Base-by-base conservation (phyloP, 2,113 vertebrate genomes). In the Aphyosemion australe region DNA sequence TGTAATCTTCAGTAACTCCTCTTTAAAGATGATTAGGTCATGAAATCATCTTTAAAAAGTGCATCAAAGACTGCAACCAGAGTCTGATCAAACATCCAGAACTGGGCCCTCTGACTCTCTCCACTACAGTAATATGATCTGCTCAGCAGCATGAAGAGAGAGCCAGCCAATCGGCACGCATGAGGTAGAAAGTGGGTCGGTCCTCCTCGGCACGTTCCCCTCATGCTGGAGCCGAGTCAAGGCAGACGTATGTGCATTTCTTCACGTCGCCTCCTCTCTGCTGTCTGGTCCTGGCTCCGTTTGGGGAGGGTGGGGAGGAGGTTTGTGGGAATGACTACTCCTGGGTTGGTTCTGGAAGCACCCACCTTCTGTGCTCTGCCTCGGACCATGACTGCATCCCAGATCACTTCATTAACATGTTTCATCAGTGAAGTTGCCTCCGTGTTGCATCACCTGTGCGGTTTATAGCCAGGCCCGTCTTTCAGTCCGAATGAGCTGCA, bases 181-280 rank as follows among this genome's bases (percentile, higher is more conserved):
- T 68, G 60, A 46, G 65, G 21, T 12, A 0, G 0, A 69, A 63
- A 53, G 71, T 69, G 56, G 83, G 71, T 1, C 12, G 62, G 71
- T 45, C 69, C 49, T 70, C 20, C 56, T 41, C 26, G 4, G n/a
- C 72, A 75, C 57, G 41, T 70, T 84, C 69, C 58, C 2, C 71
- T 45, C 71, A 65, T 49, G 64, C 77, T 71, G 48, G 51, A 46
- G 21, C 54, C 18, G 55, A 65, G 65, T 42, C 42, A 26, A 5
- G 5, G 26, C 26, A 26, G 26, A 2, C 5, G 54, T 71, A 79
- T 87, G 86, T 91, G 91, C 90, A 78, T 76, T 73, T 88, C 71
- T 58, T 89, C 92, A 92, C 87, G 87, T 91, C 85, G 26, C 54
- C 60, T 79, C 43, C 61, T 50, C 57, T 61, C 60, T 37, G 32